Percentiles rank a stretch among this genome's conserved stretches.
Conservation (phyloP, 92 coral and sea anemone species). For the Plumapathes pennacea region DNA sequence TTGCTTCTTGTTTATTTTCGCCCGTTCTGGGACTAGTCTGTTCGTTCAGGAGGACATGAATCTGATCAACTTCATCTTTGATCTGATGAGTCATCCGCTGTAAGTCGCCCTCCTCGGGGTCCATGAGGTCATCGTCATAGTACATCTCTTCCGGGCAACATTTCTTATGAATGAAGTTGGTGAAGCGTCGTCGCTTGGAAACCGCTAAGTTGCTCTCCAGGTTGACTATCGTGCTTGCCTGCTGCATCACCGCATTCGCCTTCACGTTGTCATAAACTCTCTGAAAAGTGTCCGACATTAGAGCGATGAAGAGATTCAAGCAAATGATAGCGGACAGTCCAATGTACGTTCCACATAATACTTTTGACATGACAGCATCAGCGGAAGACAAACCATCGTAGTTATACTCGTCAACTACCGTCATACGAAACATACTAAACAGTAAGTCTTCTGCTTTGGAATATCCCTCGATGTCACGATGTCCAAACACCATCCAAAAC, state of each 20-base stretch:
- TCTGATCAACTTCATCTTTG: constrained; percentile 73
- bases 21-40: constrained; percentile 23
- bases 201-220: constrained; percentile 71
- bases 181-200: constrained; percentile 56
- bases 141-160: constrained; percentile 89
- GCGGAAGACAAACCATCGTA: constrained; percentile 68
- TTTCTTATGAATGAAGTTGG: constrained; percentile 72
- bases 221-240: constrained; percentile 74
- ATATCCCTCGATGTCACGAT: constrained; percentile 68
- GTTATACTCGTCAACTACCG: constrained; percentile 93
- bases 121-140: constrained; percentile 79
- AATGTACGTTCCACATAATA: constrained; percentile 96
- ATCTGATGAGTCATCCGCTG: constrained; percentile 91
- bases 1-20: background rate
- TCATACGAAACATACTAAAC: constrained; percentile 92
- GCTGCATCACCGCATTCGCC: constrained; percentile 97
- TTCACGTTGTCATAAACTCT: constrained; percentile 95
- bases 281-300: constrained; percentile 97
- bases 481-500: constrained; percentile 94
- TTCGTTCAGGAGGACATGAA: constrained; percentile 37
- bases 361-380: constrained; percentile 87
- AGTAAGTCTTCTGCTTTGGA: constrained; percentile 67
- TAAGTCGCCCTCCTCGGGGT: constrained; percentile 72
- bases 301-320: constrained; percentile 87
- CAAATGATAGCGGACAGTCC: constrained; percentile 86